phyloP scores from a whole-genome alignment of 2,888 invertebrate species.

The Aporophyla nigra region DNA sequence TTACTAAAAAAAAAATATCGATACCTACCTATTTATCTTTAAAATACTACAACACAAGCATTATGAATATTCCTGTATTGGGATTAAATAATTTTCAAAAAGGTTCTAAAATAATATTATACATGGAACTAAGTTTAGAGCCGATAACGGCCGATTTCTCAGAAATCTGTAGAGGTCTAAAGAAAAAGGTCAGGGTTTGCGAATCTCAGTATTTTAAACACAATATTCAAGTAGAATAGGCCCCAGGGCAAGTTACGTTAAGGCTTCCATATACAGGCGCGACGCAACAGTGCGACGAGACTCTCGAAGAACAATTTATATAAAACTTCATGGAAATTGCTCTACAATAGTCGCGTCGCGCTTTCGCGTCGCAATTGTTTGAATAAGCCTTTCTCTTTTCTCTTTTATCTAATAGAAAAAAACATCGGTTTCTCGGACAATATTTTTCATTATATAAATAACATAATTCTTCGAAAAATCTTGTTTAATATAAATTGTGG shows the following conservation, averaged over 20 bases:
- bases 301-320: no score
- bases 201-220: background rate
- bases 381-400: no score
- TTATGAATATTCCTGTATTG: background rate
- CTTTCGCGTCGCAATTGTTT: no score
- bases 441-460: background rate
- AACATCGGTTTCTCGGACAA: background rate
- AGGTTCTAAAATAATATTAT: background rate
- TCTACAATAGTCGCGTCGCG: no score
- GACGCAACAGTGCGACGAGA: no score
- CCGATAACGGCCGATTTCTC: background rate
- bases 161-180: background rate
- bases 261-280: no score
- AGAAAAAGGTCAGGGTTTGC: background rate
- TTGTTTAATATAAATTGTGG: background rate
- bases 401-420: conserved; percentile 2
- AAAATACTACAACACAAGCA: background rate
- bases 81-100: background rate
- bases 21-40: background rate
- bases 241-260: background rate
- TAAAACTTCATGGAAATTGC: no score
- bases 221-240: background rate
- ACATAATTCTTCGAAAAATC: background rate
- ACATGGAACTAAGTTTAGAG: background rate
- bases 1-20: background rate